Evolutionary conservation across 2,888 invertebrate species (phyloP), one percentile per base, ranked within the genome.

Genomic region (Crossocerus cetratus): DNA sequence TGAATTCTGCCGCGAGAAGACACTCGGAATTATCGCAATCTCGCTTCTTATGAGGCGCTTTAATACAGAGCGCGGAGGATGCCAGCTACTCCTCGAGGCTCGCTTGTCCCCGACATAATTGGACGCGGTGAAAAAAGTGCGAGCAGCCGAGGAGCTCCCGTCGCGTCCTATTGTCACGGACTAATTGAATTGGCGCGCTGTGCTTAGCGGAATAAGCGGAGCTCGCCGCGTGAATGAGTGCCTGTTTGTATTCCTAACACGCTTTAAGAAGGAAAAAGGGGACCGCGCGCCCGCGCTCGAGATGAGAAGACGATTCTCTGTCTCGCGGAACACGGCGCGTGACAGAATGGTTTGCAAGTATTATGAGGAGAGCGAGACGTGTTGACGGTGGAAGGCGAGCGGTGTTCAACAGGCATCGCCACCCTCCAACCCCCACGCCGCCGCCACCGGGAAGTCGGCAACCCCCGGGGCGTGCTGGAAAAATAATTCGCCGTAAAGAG

Each of bases 291-390:
- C 42, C 21, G 67, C 67, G 67, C 42, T 42, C 21, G 67, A 61
- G 67, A 62, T 62, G 62, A 57, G 43, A 58, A n/a, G 60, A 71
- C 61, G 44, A 67, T 67, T 67, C 61, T 49, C 21, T 18, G 20
- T 32, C 32, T 32, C 8, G 5, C 8, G 32, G 32, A 32, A 11
- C 5, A 43, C 23, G 71, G 62, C 68, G 23, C 58, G 61, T 71
- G 71, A 68, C 70, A 70, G 32, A 60, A 70, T 70, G 59, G 66
- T 70, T 70, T 70, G 70, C 67, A 70, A 70, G 70, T 67, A 67
- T 67, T 67, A 70, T 67, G 57, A 57, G 57, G 22, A 56, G 23
- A 32, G 22, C 22, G 57, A 22, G 32, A 57, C 57, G 57, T 57
- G 57, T 23, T 23, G n/a, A 3, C 57, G 32, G 23, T 32, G 16